Base-by-base conservation (phyloP, 2,113 vertebrate species). In the Promerops cafer region DNA sequence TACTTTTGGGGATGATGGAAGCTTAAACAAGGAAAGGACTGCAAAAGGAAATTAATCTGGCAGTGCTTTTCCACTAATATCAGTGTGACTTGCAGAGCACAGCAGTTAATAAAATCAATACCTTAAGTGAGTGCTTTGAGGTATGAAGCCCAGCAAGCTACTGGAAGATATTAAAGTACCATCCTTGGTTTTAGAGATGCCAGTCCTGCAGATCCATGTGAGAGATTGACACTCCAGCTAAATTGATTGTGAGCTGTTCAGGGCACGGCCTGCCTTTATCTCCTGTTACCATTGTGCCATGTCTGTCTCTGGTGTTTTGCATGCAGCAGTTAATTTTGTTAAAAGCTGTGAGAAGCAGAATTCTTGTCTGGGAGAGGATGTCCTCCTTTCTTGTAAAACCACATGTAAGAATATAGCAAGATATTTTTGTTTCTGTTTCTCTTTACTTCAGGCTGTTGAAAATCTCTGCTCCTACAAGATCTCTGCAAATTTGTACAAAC, bases 391-490 rank as follows among this genome's bases (percentile, higher is more conserved):
- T 90, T 94, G 40, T 92, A 61, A 90, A 95, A 69, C 7, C 8
- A 49, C 20, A 4, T 65, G 7, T 5, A 42, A 77, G 42, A 69
- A n/a, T 44, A 40, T 40, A 50, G 72, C 76, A 53, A 68, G 40
- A 53, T 23, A 59, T 60, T 91, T 72, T 91, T 70, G 35, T 92
- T 94, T 96, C 59, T 82, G 28, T 91, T 93, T 95, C 66, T 78
- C 37, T 79, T 96, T 83, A 45, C 97, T 98, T 59, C 93, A 99
- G 99, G 99, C 99, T 87, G 99, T 99, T 61, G 99, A 99, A 98
- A 99, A 99, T 97, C 98, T 99, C 91, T 99, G 99, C 97, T 99
- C 99, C 92, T 99, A 99, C 98, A 99, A 99, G 98, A 99, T 99
- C 88, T 99, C 99, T 96, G 99, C 99, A 96, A 99, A 99, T 95